Conservation (phyloP, 2,797 vertebrate genomes). For the Typhlichthys subterraneus region DNA sequence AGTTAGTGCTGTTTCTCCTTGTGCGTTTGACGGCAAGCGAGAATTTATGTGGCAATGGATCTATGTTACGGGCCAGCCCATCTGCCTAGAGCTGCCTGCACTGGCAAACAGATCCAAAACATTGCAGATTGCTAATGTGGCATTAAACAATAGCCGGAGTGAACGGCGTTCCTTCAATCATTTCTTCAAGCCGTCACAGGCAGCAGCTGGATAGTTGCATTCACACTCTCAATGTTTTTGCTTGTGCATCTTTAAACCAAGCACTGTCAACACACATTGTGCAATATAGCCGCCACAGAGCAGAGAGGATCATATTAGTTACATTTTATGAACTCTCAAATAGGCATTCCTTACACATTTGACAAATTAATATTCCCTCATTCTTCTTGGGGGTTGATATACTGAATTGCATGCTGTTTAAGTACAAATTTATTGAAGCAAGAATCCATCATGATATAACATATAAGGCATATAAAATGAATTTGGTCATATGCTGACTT, state of each 20-base stretch:
- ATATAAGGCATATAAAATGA: conserved; percentile 36
- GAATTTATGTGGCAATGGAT: conserved; percentile 82
- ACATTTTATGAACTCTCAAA: too few species aligned
- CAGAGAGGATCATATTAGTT: background rate
- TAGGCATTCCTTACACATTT: background rate
- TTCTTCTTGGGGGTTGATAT: background rate
- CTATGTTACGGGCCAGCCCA: conserved; percentile 73
- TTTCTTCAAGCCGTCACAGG: conserved; percentile 56
- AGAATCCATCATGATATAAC: conserved; percentile 12
- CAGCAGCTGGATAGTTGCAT: conserved; percentile 50
- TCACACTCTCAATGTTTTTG: background rate
- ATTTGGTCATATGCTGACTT: conserved; percentile 42
- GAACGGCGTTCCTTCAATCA: conserved; percentile 60
- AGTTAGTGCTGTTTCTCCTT: conserved; percentile 65
- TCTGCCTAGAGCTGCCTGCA: conserved; percentile 72
- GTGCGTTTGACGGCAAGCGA: conserved; percentile 62
- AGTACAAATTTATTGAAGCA: too few species aligned
- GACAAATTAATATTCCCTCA: background rate
- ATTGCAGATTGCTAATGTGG: conserved; percentile 81
- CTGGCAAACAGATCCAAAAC: conserved; percentile 66
- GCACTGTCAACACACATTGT: conserved; percentile 15
- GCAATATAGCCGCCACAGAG: background rate
- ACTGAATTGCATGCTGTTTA: background rate
- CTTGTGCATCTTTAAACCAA: conserved; percentile 31
- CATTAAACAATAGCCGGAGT: conserved; percentile 74